Evolutionary conservation across 2,797 vertebrate species (phyloP), one percentile per base, ranked within the genome.

Genomic region (Intellagama lesueurii): DNA sequence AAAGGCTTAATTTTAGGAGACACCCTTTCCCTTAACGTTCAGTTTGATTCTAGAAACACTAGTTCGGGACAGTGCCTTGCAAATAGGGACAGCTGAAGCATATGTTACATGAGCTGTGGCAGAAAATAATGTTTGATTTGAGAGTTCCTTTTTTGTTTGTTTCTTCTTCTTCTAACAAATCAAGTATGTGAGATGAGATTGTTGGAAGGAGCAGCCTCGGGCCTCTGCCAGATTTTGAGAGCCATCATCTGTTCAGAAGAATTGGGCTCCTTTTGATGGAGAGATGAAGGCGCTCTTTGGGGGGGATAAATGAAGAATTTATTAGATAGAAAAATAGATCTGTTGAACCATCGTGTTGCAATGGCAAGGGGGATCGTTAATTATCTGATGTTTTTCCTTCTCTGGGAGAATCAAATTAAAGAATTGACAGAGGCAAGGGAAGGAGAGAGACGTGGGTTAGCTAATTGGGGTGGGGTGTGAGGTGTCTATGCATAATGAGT

Each of bases 361-460:
- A 47, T 24, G n/a, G 75, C 52, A 47, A 86, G 32, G 11, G 7
- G 0, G 24, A 81, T 52, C 0, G 5, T 52, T 24, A 88, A 87
- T 91, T 85, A 85, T 76, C 19, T 86, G 26, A 32, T 3, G 0
- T 87, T 83, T 26, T 44, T 78, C 0, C n/a, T 89, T 85, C 87
- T 82, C 28, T 0, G 86, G 85, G 86, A 92, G 87, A 89, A 83
- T 49, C 70, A 66, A 87, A 87, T 64, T 14, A 83, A 92, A 87
- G 24, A 6, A 3, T 35, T 86, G 80, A 9, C 82, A 88, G 28
- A 44, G 28, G 82, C 70, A n/a, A 2, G 40, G 86, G 64, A 82
- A 78, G 77, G 69, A 83, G 6, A 30, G 0, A 3, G 44, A 19
- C 1, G 5, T 35, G 19, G n/a, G 26, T 35, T 32, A 66, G 69